Evolutionary conservation across 1,140 invertebrate species (phyloP), one percentile per base, ranked within the genome.

Genomic region (Calliopsis andreniformis): DNA sequence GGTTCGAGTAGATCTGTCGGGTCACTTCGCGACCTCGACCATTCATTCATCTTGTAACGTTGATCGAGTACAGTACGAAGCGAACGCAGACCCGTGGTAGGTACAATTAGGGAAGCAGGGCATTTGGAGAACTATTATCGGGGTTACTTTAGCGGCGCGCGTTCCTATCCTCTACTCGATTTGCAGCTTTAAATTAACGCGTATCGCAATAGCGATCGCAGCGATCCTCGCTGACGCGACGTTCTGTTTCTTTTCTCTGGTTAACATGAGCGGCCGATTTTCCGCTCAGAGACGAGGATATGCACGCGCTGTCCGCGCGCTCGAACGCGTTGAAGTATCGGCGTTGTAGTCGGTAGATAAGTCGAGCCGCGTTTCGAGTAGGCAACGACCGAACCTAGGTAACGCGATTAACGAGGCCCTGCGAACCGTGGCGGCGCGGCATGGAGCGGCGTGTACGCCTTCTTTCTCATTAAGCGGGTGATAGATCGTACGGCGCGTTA

Each of bases 401-500:
- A 67, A 62, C 62, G 42, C 25, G 77, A 80, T 80, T 80, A 80
- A 79, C 61, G 64, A 80, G 53, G 75, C 25, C 68, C 30, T 30
- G 68, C 39, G 66, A 47, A 62, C 59, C 67, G 62, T 67, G 76
- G 71, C 64, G 76, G 64, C 76, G 67, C 61, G 61, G n/a, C n/a
- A n/a, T n/a, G n/a, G n/a, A 64, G 73, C 53, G 8, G 30, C n/a
- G 66, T 53, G 58, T 59, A 47, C 56, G 77, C 58, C 62, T 79
- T 75, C 68, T 66, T 79, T 80, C 77, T 80, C 77, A 79, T 80
- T 80, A 80, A 79, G 55, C 62, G 42, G 28, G 62, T 80, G 79
- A 80, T 80, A 79, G 79, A 80, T 80, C 69, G 78, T 55, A 25
- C 42, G 47, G 7, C n/a, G 79, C 42, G 47, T 68, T 79, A 75